Evolutionary conservation across 64 coral and sea anemone species (phyloP), one percentile per base, ranked within the genome.

Genomic region (Actinia tenebrosa): DNA sequence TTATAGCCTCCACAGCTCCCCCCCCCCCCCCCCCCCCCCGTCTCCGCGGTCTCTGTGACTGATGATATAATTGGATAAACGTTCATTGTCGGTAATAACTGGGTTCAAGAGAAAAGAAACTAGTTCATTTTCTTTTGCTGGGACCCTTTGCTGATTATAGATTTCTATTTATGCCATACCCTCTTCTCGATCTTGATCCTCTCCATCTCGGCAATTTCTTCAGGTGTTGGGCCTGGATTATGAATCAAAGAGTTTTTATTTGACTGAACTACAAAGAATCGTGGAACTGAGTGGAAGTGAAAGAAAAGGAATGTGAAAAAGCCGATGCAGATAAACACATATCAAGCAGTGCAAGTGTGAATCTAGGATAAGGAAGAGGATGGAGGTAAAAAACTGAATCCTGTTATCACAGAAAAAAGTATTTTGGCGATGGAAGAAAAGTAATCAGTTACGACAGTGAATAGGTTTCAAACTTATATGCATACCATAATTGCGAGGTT

Each of bases 401-500:
- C n/a, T 69, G n/a, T 69, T 26, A 20, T 23, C 18, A n/a, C 59
- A n/a, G n/a, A 37, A 61, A 61, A 18, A 19, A 19, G 60, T 3
- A 18, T 37, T 37, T 37, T 37, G 30, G 30, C 0, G 30, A 37
- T 82, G 44, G 45, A 45, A 17, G 19, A 19, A 82, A 10, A 9
- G 19, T 53, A 10, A 17, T 16, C 47, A 44, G 16, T 10, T 43
- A 22, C 1, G 45, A 20, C 14, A 44, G 60, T 16, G n/a, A 16
- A 17, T 10, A 61, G 30, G 30, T 37, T 37, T 37, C 30, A 2
- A 54, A 83, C 26, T 23, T 0, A 26, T 56, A 19, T 52, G 80
- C 80, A 79, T 62, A 98, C 96, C 96, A 50, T 98, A 98, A 92
- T 98, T 98, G 78, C 96, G 94, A 4, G 96, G 96, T 26, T 78